Percentiles rank a stretch among this genome's conserved stretches.
phyloP scores from a whole-genome alignment of 2,113 vertebrate genomes.

The Mustelus asterias region DNA sequence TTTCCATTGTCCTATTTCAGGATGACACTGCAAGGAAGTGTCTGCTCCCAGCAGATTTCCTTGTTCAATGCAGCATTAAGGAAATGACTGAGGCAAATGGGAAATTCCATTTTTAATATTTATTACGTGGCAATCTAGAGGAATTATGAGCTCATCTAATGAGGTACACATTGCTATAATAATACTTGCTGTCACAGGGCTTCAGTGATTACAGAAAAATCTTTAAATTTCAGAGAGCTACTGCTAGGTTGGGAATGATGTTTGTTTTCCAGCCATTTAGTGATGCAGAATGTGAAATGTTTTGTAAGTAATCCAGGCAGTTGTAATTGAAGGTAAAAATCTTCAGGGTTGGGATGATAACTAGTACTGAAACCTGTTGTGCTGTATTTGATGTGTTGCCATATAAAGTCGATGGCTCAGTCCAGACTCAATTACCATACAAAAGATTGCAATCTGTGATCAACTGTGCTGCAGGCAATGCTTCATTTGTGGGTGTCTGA shows the following conservation, averaged over 20 bases:
- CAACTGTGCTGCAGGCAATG: background rate
- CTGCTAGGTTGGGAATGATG: background rate
- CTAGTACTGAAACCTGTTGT: background rate
- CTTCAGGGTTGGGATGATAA: background rate
- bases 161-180: background rate
- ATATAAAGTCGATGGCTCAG: background rate
- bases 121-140: background rate
- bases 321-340: background rate
- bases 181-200: background rate
- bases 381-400: background rate
- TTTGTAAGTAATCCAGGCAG: background rate
- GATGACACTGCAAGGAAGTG: background rate
- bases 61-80: background rate
- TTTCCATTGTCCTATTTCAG: background rate
- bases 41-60: background rate
- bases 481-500: background rate
- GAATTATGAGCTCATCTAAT: background rate
- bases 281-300: background rate
- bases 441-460: background rate
- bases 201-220: background rate
- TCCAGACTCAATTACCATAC: background rate
- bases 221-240: background rate
- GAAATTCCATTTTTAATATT: background rate
- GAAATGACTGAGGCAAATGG: background rate
- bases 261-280: background rate